Base-by-base conservation (phyloP, 2,888 invertebrate genomes). In the Chalcosyrphus nemorum region DNA sequence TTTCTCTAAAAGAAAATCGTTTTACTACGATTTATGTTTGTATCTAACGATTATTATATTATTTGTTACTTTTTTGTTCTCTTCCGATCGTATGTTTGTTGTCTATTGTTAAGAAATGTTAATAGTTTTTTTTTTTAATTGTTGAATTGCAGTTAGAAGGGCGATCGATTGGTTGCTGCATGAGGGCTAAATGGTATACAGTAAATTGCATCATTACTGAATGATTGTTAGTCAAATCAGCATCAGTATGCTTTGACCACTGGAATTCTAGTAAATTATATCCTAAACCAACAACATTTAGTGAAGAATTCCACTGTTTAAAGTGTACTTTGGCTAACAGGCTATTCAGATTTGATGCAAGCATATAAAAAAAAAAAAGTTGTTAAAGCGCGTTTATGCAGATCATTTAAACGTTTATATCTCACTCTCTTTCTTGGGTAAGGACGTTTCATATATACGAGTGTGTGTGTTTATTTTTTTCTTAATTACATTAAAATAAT, bases 211-310 rank as follows among this genome's bases (percentile, higher is more conserved):
- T 52, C 11, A n/a, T 11, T 11, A 7, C 29, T 52, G 29, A 38
- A 7, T 15, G 32, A 27, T 15, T 56, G n/a, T 52, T 56, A 84
- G 61, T 86, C 87, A 86, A 70, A 57, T 88, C 89, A 90, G 90
- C 90, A 90, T 90, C 88, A 86, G 88, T 88, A 88, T 86, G 86
- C 87, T 84, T 86, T 87, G 59, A 84, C 21, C 88, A 90, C 87
- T 88, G 88, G 89, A 90, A 90, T 90, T 74, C 61, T n/a, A 3
- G 5, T 19, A 7, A 13, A 32, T 43, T 52, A 35, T 56, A 35
- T 43, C 38, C 57, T 81, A 27, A 54, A 32, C 19, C 35, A 54
- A 24, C 52, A 78, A 15, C 72, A 63, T 43, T 21, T 17, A 61
- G 77, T 74, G 24, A 27, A 24, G 27, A 63, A 88, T 89, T 90